These are phyloP conservation scores for Radopholus similis DNA, from an alignment of 1,140 invertebrate genomes.

Conservation along the genomic window DNA sequence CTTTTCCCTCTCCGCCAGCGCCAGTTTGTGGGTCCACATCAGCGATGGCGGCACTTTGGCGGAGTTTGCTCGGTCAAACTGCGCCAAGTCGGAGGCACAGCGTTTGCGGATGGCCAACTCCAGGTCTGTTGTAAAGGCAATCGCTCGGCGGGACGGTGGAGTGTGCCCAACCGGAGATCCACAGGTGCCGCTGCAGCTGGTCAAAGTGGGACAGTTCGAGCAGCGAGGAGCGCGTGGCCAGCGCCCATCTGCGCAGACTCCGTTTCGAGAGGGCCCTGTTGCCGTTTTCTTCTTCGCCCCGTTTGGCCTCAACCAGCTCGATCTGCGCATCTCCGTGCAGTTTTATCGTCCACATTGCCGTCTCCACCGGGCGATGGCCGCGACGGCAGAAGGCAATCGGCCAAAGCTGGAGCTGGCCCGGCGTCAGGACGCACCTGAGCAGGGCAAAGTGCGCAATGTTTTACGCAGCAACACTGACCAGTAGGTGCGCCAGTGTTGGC, in stretches of 20 bases:
- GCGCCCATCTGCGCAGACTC: not conserved
- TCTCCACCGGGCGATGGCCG: too few relatives aligned
- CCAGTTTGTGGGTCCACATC: not conserved
- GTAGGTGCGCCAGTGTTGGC: not conserved
- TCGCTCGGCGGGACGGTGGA: too few relatives aligned
- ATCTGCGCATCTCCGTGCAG: not conserved
- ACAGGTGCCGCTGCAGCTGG: not conserved
- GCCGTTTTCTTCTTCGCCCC: not conserved
- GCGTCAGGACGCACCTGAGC: not conserved
- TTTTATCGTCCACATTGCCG: not conserved
- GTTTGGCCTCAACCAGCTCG: too few relatives aligned
- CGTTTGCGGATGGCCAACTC: conserved; percentile 1
- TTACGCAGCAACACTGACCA: not conserved
- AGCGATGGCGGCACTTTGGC: not conserved
- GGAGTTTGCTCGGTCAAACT: not conserved
- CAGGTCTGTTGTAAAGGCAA: too few relatives aligned
- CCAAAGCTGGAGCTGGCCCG: not conserved
- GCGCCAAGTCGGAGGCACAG: not conserved
- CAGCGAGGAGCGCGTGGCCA: not conserved
- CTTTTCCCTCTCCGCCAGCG: not conserved
- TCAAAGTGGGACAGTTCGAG: not conserved
- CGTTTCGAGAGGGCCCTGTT: too few relatives aligned
- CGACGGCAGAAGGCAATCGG: too few relatives aligned
- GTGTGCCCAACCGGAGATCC: not conserved
- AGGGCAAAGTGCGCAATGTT: not conserved